Evolutionary conservation across 2,113 vertebrate species (phyloP), one percentile per base, ranked within the genome.

Genomic region (Heterotilapia buettikoferi): DNA sequence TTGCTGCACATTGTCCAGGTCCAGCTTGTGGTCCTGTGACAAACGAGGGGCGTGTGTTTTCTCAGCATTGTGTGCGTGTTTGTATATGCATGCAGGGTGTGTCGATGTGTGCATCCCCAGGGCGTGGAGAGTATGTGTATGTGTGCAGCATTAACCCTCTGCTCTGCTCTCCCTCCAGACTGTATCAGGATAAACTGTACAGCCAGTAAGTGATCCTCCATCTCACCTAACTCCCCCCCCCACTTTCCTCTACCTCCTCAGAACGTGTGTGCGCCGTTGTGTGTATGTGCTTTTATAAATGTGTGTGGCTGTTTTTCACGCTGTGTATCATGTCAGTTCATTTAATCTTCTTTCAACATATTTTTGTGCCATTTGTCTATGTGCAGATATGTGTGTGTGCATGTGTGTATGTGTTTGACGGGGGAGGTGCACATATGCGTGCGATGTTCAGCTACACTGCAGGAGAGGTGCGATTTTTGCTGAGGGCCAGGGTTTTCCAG

Each of bases 181-280:
- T 99, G 99, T 99, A 98, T 99, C 98, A 99, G 98, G 99, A 99
- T 99, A 98, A 99, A 99, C 98, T 99, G 99, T 99, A 99, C 99
- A 96, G 97, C 98, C 98, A 99, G 99, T 99, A 99, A 99, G 99
- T 99, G 97, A 97, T 97, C 97, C 97, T 98, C 92, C 95, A 94
- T 97, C 96, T 97, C 97, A 97, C 95, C 97, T 97, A 96, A 94
- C 96, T 95, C 95, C 95, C 81, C 84, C 82, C 71, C 83, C 83
- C 84, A 68, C 71, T 50, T 29, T 26, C 80, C 88, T 83, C 85
- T 56, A 84, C 96, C 91, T 90, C 91, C 95, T 94, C 82, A 26
- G 94, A 82, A 59, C 53, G 81, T 82, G 82, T 84, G 90, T n/a
- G 80, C 29, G 61, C 53, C 10, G 43, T 18, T 76, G 24, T 76